These are phyloP conservation scores for Andrena haemorrhoa DNA, from an alignment of 2,888 invertebrate species.

Conservation along the genomic window DNA sequence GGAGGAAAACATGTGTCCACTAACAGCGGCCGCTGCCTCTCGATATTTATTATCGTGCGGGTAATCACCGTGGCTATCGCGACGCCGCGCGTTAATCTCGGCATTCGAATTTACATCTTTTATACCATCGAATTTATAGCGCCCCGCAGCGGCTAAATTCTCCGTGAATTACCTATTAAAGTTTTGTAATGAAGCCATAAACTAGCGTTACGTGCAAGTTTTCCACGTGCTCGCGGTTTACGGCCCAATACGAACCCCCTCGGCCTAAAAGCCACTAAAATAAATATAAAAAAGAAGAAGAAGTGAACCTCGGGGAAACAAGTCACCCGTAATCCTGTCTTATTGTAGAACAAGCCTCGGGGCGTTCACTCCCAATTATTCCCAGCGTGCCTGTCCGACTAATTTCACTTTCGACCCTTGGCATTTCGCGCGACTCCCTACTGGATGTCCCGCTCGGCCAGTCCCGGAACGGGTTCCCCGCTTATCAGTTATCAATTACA, in stretches of 20 bases:
- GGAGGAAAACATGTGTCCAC: constrained; percentile 39
- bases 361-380: background rate
- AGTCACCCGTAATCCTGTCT: too few relatives aligned
- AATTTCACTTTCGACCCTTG: background rate
- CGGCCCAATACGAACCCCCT: too few relatives aligned
- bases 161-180: constrained; percentile 35
- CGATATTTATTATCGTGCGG: constrained; percentile 43
- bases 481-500: constrained; percentile 15
- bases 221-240: background rate
- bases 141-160: background rate
- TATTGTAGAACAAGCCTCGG: too few relatives aligned
- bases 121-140: constrained; percentile 34
- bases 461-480: background rate
- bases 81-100: constrained; percentile 12
- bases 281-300: background rate
- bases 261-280: background rate
- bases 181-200: constrained; percentile 16
- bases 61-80: constrained; percentile 13
- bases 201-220: background rate
- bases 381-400: background rate
- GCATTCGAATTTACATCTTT: constrained; percentile 43
- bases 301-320: too few relatives aligned
- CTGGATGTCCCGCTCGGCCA: background rate
- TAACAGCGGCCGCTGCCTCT: constrained; percentile 23
- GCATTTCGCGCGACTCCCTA: background rate